A percentile compares a stretch with the other conserved stretches of the same genome.
These are phyloP conservation scores for Noctuana brunneofusca DNA, from an alignment of 2,888 invertebrate genomes.

Conservation along the genomic window DNA sequence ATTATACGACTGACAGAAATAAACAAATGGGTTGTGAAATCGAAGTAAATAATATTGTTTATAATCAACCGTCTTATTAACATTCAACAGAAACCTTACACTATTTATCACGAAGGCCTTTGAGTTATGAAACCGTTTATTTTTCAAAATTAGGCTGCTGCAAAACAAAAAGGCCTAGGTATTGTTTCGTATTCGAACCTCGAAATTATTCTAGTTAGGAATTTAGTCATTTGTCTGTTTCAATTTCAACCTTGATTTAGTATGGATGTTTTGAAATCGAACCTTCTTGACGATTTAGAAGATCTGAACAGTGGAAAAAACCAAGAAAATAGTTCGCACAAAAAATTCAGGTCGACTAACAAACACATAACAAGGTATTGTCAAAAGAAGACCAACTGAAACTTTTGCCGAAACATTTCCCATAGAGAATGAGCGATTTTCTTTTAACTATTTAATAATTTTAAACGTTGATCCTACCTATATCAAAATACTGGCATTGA, in stretches of 20 bases:
- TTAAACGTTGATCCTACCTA: no score
- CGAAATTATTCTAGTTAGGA: constrained; percentile 19
- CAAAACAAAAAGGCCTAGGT: not conserved
- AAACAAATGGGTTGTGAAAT: constrained; percentile 23
- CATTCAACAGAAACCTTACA: constrained; percentile 1
- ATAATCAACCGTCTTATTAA: not conserved
- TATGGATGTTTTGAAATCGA: constrained; percentile 20
- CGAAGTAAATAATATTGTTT: constrained; percentile 21
- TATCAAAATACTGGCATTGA: no score
- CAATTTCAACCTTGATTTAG: constrained; percentile 11
- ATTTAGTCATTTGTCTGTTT: constrained; percentile 16
- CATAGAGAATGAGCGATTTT: no score
- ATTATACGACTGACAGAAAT: constrained; percentile 18
- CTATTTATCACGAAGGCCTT: constrained; percentile 7
- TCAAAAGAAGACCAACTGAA: constrained; percentile 3
- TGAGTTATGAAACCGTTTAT: not conserved
- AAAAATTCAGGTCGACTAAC: not conserved
- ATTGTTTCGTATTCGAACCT: constrained; percentile 3
- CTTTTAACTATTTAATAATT: no score
- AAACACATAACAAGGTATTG: not conserved
- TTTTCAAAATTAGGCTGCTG: constrained; percentile 5
- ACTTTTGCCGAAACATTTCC: no score
- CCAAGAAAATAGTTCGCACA: not conserved
- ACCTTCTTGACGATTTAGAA: constrained; percentile 3
- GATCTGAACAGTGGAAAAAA: constrained; percentile 1